Base-by-base conservation (phyloP, 2,113 vertebrate species). In the Pterocles burchelli region DNA sequence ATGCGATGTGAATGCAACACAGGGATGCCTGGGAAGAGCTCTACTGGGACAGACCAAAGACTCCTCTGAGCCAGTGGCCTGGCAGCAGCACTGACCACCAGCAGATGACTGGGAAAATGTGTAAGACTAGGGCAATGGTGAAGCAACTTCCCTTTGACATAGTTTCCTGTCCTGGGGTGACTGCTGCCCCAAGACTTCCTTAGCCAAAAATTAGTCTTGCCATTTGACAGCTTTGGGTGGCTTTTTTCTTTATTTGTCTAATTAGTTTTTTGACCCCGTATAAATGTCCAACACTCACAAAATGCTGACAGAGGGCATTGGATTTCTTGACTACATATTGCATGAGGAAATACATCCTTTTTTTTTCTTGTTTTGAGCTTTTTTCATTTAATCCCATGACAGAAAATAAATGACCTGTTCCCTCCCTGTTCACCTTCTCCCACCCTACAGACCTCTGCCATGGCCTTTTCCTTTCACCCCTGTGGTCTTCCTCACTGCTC, bases 1-100 rank as follows among this genome's bases (percentile, higher is more conserved):
- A 46, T 78, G 13, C 7, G 4, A 7, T 57, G 31, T 0, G 5
- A 71, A 45, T 66, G 49, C 1, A 0, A 26, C 31, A 26, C 0
- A 5, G 61, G 55, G 34, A 48, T 11, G 28, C 10, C 25, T 79
- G 46, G 26, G 33, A 89, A 77, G 41, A 38, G 5, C 17, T 70
- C 24, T 36, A 1, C 33, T 48, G 33, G n/a, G 49, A 20, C 31
- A 78, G 28, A 51, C 45, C 38, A 65, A 78, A 73, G 19, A 17
- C 21, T 66, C 16, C 34, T 62, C 48, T 25, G 66, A 75, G n/a
- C 2, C 29, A 36, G 46, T 41, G 41, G 26, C 14, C 49, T 57
- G 13, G 26, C 36, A 76, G n/a, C 5, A 6, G 6, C 55, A 18
- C 76, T 66, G 63, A 13, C 25, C 52, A 71, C 10, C 34, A 94